These are phyloP conservation scores for Leptodactylus fuscus DNA, from an alignment of 2,113 vertebrate genomes.

Conservation along the genomic window DNA sequence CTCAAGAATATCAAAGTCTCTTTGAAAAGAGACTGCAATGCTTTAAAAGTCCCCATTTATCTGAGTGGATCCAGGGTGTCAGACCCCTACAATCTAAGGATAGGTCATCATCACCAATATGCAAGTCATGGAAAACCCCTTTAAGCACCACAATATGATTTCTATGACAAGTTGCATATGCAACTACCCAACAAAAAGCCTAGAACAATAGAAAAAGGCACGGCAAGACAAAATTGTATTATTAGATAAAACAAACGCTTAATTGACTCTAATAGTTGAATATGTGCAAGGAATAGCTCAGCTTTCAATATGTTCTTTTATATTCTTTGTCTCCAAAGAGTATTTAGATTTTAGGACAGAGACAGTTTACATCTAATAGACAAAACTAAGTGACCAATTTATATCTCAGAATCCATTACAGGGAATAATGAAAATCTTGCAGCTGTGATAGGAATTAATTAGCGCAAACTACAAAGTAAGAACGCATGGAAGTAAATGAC, in stretches of 20 bases:
- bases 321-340: conserved; percentile 35
- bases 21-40: too few species aligned
- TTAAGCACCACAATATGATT: too few species aligned
- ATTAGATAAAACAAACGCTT: conserved; percentile 37
- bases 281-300: not conserved
- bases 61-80: too few species aligned
- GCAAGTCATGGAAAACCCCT: too few species aligned
- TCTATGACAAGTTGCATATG: not conserved
- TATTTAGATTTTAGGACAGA: conserved; percentile 50
- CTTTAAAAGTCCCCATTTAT: too few species aligned
- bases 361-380: conserved; percentile 46
- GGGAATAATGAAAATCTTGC: conserved; percentile 56
- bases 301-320: conserved; percentile 31
- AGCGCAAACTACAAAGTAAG: conserved; percentile 30
- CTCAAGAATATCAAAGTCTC: too few species aligned
- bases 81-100: too few species aligned
- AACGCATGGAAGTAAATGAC: conserved; percentile 30
- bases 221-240: not conserved
- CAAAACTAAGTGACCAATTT: conserved; percentile 54
- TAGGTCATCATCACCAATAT: too few species aligned
- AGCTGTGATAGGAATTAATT: conserved; percentile 52
- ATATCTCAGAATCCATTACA: conserved; percentile 47
- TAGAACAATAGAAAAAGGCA: not conserved
- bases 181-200: not conserved
- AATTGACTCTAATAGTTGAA: conserved; percentile 28